Evolutionary conservation across 1,140 invertebrate genomes (phyloP).

Genomic region (Hetaerina americana): DNA sequence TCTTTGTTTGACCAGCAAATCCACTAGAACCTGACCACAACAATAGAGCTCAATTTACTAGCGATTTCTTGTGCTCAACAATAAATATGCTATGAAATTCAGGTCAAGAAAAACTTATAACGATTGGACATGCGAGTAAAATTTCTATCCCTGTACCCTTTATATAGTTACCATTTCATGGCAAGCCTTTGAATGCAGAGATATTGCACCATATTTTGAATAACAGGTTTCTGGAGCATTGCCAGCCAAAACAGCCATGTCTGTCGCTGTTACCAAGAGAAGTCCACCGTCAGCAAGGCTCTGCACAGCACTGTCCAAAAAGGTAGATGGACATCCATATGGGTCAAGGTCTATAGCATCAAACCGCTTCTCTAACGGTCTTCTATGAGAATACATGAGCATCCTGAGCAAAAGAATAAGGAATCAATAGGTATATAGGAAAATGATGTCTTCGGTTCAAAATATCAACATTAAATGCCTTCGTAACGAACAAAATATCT

Average conservation of each 20-base stretch:
- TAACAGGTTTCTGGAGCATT: slow-evolving; percentile 90
- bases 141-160: background rate
- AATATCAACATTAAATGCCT: background rate
- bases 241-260: slow-evolving; percentile 93
- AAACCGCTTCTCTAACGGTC: slow-evolving; percentile 37
- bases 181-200: slow-evolving; percentile 73
- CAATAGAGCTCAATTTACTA: too few relatives aligned
- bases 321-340: slow-evolving; percentile 88
- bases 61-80: too few relatives aligned
- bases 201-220: slow-evolving; percentile 86
- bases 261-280: slow-evolving; percentile 92
- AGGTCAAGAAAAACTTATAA: slow-evolving; percentile 4
- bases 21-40: too few relatives aligned
- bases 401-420: slow-evolving; percentile 41
- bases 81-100: too few relatives aligned
- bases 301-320: slow-evolving; percentile 86
- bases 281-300: slow-evolving; percentile 62
- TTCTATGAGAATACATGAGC: slow-evolving; percentile 68
- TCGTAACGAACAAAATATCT: slow-evolving; percentile 19
- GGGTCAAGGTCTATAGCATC: slow-evolving; percentile 93
- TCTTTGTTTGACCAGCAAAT: too few relatives aligned
- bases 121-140: slow-evolving; percentile 3
- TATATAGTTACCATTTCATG: slow-evolving; percentile 75
- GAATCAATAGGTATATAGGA: slow-evolving; percentile 10
- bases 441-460: background rate